phyloP scores from a whole-genome alignment of 2,797 vertebrate genomes.

The Oreochromis mossambicus region DNA sequence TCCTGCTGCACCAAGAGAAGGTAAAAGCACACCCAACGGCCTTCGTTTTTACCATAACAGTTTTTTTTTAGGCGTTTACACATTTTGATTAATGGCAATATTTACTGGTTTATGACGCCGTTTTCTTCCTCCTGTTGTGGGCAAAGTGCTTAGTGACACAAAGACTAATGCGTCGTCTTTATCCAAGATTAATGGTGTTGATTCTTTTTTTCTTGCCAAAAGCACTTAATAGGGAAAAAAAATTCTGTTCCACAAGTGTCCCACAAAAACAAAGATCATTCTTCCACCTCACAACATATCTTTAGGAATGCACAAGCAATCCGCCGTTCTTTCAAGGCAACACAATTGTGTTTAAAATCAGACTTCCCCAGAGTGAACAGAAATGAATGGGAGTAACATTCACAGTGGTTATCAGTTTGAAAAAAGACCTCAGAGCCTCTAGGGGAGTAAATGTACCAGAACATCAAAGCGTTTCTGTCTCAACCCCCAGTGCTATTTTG shows the following conservation, averaged over 20 bases:
- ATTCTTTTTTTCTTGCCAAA: background rate
- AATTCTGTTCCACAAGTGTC: background rate
- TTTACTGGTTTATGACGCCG: background rate
- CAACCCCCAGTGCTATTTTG: slow-evolving; percentile 6
- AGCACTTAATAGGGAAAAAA: background rate
- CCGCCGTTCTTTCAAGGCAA: background rate
- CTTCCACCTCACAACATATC: background rate
- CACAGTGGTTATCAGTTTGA: slow-evolving; percentile 20
- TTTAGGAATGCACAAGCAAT: background rate
- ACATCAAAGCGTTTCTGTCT: slow-evolving; percentile 41
- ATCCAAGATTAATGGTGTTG: background rate
- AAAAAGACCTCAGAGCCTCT: slow-evolving; percentile 1
- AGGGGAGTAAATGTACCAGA: slow-evolving; percentile 21
- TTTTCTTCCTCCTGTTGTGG: background rate
- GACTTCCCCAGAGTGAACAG: background rate
- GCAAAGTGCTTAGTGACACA: background rate
- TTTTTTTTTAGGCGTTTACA: background rate
- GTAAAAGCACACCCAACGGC: slow-evolving; percentile 64
- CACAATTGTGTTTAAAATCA: slow-evolving; percentile 19
- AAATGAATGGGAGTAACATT: slow-evolving; percentile 35
- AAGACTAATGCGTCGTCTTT: background rate
- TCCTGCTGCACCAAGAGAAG: slow-evolving; percentile 87
- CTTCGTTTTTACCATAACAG: background rate
- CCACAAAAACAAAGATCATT: background rate
- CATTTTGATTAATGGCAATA: background rate